Evolutionary conservation across 2,888 invertebrate genomes (phyloP).

Genomic region (Diarsia rubi): DNA sequence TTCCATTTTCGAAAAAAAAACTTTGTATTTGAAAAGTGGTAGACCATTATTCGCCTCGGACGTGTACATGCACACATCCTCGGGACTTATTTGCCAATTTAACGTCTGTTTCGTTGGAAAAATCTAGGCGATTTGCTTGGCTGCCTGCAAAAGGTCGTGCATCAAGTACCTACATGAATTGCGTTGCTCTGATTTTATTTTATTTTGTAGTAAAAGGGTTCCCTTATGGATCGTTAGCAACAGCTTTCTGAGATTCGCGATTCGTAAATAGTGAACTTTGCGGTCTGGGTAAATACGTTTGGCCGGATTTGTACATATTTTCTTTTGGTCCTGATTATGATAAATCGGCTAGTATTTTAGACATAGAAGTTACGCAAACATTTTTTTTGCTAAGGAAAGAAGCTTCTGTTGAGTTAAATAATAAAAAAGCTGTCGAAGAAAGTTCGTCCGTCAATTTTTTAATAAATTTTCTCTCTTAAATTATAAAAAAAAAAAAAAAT

Average conservation of each 20-base stretch:
- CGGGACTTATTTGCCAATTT: constrained; percentile 76
- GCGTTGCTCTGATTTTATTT: constrained; percentile 74
- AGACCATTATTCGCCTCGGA: constrained; percentile 27
- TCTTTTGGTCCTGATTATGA: constrained; percentile 20
- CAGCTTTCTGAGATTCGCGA: constrained; percentile 49
- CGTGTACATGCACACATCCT: constrained; percentile 63
- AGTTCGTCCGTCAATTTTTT: not conserved
- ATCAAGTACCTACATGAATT: constrained; percentile 69
- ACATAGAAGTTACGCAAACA: not conserved
- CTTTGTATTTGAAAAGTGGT: not conserved
- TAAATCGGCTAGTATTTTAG: constrained; percentile 10
- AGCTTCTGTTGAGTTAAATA: no score
- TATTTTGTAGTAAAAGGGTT: constrained; percentile 68
- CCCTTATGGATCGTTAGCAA: constrained; percentile 71
- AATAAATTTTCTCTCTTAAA: no score
- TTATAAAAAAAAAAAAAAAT: no score
- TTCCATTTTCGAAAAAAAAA: not conserved
- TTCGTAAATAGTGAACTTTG: constrained; percentile 45
- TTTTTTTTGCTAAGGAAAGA: not conserved
- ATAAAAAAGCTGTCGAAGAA: no score
- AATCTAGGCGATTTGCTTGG: constrained; percentile 77
- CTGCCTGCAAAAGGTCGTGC: constrained; percentile 68
- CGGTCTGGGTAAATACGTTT: constrained; percentile 28
- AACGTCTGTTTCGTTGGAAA: constrained; percentile 75
- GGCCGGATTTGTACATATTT: constrained; percentile 36